phyloP scores from a whole-genome alignment of 2,113 vertebrate species.

The Protobothrops flavoviridis region DNA sequence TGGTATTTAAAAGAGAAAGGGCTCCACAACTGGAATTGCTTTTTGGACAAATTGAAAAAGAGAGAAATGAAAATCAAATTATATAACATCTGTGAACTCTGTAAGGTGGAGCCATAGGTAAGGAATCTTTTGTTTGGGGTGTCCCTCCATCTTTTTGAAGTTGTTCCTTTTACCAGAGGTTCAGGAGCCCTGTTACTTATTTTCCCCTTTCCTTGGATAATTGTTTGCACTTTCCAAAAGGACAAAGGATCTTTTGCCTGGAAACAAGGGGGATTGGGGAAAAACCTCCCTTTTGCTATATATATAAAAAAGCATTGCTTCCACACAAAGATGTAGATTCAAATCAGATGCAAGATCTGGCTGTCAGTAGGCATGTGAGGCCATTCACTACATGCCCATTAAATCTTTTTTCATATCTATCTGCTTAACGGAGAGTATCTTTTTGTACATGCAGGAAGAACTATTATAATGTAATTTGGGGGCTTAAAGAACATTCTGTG shows the following conservation, averaged over 20 bases:
- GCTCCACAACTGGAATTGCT: neutral
- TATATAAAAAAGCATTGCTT: neutral
- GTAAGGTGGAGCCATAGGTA: neutral
- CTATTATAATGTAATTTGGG: no score
- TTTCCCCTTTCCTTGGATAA: neutral
- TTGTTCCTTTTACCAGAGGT: neutral
- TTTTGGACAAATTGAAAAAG: neutral
- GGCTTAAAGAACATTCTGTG: no score
- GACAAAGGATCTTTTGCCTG: neutral
- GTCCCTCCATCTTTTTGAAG: neutral
- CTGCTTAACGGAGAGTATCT: neutral
- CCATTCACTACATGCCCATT: neutral
- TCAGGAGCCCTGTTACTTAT: neutral
- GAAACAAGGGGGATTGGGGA: neutral
- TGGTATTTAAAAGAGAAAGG: neutral
- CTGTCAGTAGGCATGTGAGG: neutral
- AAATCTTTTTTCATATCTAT: neutral
- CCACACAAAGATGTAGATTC: neutral
- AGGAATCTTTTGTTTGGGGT: neutral
- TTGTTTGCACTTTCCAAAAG: neutral
- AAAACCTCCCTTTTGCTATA: neutral
- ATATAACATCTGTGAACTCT: neutral
- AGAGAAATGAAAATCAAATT: neutral
- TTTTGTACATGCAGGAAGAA: no score
- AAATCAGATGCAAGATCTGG: neutral